Conservation (phyloP, 2,113 vertebrate species). For the Alethe diademata region DNA sequence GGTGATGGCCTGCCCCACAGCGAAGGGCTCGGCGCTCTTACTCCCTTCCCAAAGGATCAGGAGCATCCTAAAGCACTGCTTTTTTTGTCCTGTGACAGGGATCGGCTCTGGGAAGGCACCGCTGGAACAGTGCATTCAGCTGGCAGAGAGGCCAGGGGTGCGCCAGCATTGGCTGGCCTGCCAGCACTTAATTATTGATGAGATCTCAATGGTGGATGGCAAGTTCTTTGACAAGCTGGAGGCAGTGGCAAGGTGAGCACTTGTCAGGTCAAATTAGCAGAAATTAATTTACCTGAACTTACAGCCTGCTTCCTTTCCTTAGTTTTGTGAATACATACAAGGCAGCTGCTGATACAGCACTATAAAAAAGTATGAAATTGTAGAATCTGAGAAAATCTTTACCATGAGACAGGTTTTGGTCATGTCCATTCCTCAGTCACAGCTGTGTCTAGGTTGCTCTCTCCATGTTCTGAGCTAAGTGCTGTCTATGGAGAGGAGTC, state of each 20-base stretch:
- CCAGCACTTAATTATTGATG: conserved; percentile 90
- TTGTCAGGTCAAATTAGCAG: background rate
- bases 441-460: background rate
- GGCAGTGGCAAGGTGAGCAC: conserved; percentile 84
- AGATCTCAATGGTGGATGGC: conserved; percentile 96
- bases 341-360: background rate
- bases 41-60: background rate
- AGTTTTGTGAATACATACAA: background rate
- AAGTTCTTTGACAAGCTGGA: conserved; percentile 95
- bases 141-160: conserved; percentile 86
- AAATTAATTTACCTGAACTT: background rate
- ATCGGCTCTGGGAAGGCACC: conserved; percentile 90
- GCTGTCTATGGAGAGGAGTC: background rate
- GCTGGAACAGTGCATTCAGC: conserved; percentile 87
- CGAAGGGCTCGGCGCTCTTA: rapidly evolving
- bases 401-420: background rate
- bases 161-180: conserved; percentile 91
- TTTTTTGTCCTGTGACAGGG: conserved; percentile 67
- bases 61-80: background rate
- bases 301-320: background rate
- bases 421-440: rapidly evolving
- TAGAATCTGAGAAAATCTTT: background rate
- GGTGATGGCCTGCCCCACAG: conserved; percentile 62
- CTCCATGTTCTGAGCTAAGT: background rate
- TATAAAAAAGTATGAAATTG: background rate